Evolutionary conservation across 2,113 vertebrate genomes (phyloP), one percentile per base, ranked within the genome.

Genomic region (Andinoacara biseriatus): DNA sequence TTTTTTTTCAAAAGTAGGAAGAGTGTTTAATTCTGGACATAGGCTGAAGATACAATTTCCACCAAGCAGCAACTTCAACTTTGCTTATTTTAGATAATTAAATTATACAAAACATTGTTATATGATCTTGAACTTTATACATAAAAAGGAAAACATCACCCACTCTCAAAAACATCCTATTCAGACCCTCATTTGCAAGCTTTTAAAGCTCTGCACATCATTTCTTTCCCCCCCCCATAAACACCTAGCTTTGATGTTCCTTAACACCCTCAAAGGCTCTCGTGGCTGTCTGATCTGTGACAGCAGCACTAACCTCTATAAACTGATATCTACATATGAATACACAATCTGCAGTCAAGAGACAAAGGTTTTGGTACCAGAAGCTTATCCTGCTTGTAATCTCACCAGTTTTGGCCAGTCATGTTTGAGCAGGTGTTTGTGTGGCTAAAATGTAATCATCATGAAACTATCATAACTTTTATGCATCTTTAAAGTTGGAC

Each of bases 221-320:
- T 76, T 52, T 58, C 43, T 46, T 46, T 20, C 13, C 20, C 77
- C 58, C 74, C 67, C 74, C 67, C 49, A 76, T 15, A 87, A 52
- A 78, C 74, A 67, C 61, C 74, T 65, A 67, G 59, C 52, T 84
- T 69, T 90, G 82, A 89, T 76, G 76, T 78, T 17, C 24, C 35
- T 76, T 3, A 49, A 60, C 69, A 83, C 75, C 65, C 31, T 58
- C 63, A 74, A 46, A 72, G 59, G 56, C 72, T 79, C 69, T 84
- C 7, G 3, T 20, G 31, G 17, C 14, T 74, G 78, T 81, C 24
- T 90, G 81, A 81, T 84, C 72, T 82, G 63, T 24, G 29, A 29
- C 33, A 31, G 58, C 15, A 5, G 69, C 57, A 52, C 65, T 31
- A 52, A 52, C 46, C 46, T 72, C 65, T 52, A 52, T 26, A 72